Evolutionary conservation across 2,888 invertebrate genomes (phyloP).

Genomic region (Tetanocera ferruginea): DNA sequence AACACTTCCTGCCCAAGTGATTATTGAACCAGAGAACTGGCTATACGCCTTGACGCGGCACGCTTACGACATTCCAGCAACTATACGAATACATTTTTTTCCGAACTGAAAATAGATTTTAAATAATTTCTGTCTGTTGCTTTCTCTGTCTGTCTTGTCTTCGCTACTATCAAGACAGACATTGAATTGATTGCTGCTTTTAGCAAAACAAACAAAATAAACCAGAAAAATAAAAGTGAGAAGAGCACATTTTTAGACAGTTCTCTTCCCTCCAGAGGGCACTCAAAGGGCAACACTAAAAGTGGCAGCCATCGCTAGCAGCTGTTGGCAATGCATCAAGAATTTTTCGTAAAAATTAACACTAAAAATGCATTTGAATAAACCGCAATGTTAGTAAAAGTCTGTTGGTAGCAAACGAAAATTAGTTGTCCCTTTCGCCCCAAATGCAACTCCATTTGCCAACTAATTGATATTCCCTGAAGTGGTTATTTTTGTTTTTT

Average conservation of each 20-base stretch:
- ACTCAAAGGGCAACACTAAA: constrained; percentile 9
- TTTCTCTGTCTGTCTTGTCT: neutral
- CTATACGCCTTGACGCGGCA: neutral
- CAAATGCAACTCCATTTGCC: neutral
- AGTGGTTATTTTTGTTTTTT: neutral
- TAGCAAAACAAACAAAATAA: neutral
- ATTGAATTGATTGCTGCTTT: neutral
- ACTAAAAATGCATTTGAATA: constrained; percentile 32
- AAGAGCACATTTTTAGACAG: neutral
- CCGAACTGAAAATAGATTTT: neutral
- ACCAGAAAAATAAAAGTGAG: neutral
- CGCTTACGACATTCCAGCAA: constrained; percentile 1
- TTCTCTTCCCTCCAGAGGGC: constrained; percentile 11
- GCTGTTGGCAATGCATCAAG: constrained; percentile 63
- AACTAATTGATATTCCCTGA: neutral
- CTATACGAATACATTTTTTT: constrained; percentile 8
- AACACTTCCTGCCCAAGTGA: constrained; percentile 31
- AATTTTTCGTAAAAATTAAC: constrained; percentile 45
- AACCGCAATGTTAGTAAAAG: constrained; percentile 3
- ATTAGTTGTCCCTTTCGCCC: neutral
- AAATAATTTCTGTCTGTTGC: neutral
- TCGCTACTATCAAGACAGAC: neutral
- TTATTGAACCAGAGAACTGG: constrained; percentile 23
- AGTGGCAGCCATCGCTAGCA: constrained; percentile 42
- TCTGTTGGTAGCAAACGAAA: neutral